phyloP scores from a whole-genome alignment of 2,797 vertebrate species.

The Atherinosoma microstoma region DNA sequence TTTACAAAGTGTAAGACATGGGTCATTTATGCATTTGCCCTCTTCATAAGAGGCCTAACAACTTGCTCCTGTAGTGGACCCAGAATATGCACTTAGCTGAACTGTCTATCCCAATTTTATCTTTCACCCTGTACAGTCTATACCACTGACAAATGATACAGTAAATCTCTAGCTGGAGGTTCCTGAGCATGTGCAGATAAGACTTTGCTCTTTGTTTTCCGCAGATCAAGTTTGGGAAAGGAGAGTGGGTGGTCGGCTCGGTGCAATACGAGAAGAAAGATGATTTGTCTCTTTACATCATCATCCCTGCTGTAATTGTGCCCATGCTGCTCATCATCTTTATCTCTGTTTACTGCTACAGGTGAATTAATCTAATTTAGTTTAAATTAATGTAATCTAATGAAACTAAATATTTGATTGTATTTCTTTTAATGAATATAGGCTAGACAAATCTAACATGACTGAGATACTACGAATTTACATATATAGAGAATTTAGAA shows the following conservation, averaged over 20 bases:
- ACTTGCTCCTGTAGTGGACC: background rate
- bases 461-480: background rate
- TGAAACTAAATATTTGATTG: background rate
- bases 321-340: slow-evolving; percentile 93
- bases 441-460: background rate
- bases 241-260: slow-evolving; percentile 91
- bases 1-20: slow-evolving; percentile 24
- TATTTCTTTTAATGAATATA: background rate
- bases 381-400: background rate
- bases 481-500: background rate
- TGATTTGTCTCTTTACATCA: slow-evolving; percentile 89
- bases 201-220: slow-evolving; percentile 36
- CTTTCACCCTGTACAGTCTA: slow-evolving; percentile 12
- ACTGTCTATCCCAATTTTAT: slow-evolving; percentile 16
- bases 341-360: slow-evolving; percentile 94
- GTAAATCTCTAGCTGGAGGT: slow-evolving; percentile 30
- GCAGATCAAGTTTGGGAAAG: slow-evolving; percentile 94
- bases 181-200: slow-evolving; percentile 23
- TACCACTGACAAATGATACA: slow-evolving; percentile 16
- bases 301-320: slow-evolving; percentile 93
- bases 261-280: slow-evolving; percentile 90
- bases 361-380: slow-evolving; percentile 77
- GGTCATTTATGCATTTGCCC: slow-evolving; percentile 5
- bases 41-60: background rate
- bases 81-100: slow-evolving; percentile 6